Base-by-base conservation (phyloP, 2,113 vertebrate species). In the Opisthocomus hoazin region DNA sequence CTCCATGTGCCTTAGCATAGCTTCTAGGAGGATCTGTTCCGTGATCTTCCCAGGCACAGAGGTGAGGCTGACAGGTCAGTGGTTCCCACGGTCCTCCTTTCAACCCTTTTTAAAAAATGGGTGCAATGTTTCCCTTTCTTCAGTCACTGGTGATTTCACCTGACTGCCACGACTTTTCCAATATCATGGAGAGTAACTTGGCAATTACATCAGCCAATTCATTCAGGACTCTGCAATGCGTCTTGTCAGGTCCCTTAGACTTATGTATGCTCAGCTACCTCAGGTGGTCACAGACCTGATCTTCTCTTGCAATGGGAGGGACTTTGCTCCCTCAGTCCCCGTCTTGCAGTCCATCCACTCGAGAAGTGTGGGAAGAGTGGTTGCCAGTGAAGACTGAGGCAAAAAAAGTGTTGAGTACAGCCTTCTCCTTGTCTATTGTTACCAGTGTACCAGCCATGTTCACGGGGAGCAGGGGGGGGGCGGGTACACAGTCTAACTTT, bases 241-340 rank as follows among this genome's bases (percentile, higher is more conserved):
- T 48, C 63, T 76, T 0, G 0, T n/a, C 27, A 16, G n/a, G 7
- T 76, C 17, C 53, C 10, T 50, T 0, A 84, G 26, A 61, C 17
- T 34, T 41, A 17, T 1, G 3, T 45, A 30, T 10, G 7, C 36
- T 45, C 21, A 53, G 9, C 14, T 46, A 50, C 64, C n/a, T 65
- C 43, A 37, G 5, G 19, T n/a, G 11, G 16, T 64, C 23, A 13
- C 0, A 0, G 80, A 29, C 5, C 10, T 51, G 22, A 57, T 17
- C 4, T 64, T 32, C n/a, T 57, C 41, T 66, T 37, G 61, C 5
- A 60, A 10, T 18, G 21, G 27, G 32, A 75, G 17, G 5, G 13
- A 74, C 23, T 39, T 77, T 27, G 29, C 10, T 45, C 18, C 20
- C 8, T 11, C 3, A 58, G 43, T 63, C 32, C 11, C 11, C 29